Conservation (phyloP, 2,888 invertebrate species). For the Brenthis hecate region DNA sequence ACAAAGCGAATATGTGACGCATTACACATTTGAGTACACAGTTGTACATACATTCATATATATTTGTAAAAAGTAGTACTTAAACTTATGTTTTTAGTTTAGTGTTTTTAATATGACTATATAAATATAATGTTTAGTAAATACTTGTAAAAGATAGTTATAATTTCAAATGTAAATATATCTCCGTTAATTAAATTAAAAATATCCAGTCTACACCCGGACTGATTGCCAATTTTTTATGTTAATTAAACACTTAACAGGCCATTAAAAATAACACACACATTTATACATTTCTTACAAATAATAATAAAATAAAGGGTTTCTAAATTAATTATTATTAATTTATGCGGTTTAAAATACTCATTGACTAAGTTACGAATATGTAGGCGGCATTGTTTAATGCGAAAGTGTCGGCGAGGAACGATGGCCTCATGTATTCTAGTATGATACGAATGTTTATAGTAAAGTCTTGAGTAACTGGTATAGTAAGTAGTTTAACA, state of each 20-base stretch:
- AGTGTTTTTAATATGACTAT: too few species aligned
- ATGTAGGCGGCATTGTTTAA: constrained; percentile 23
- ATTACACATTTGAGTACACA: constrained; percentile 28
- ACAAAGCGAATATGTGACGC: constrained; percentile 20
- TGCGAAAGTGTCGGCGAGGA: constrained; percentile 21
- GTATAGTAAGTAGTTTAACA: constrained; percentile 3
- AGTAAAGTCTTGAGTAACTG: constrained; percentile 8
- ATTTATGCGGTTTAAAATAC: too few species aligned
- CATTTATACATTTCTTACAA: too few species aligned
- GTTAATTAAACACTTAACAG: too few species aligned
- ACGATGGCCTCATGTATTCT: constrained; percentile 24
- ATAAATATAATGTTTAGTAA: too few species aligned
- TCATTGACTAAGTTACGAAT: background rate
- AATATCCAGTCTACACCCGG: too few species aligned
- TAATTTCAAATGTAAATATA: too few species aligned
- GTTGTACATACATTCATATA: constrained; percentile 1
- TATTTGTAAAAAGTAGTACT: background rate
- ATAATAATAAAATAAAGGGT: background rate
- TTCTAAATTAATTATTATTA: background rate
- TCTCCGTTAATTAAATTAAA: too few species aligned
- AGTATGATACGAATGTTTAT: constrained; percentile 16
- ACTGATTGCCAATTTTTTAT: too few species aligned
- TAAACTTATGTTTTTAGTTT: too few species aligned
- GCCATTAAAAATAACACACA: too few species aligned
- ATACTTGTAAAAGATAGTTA: too few species aligned